Evolutionary conservation across 2,888 invertebrate species (phyloP).

Genomic region (Lumbricus terrestris): DNA sequence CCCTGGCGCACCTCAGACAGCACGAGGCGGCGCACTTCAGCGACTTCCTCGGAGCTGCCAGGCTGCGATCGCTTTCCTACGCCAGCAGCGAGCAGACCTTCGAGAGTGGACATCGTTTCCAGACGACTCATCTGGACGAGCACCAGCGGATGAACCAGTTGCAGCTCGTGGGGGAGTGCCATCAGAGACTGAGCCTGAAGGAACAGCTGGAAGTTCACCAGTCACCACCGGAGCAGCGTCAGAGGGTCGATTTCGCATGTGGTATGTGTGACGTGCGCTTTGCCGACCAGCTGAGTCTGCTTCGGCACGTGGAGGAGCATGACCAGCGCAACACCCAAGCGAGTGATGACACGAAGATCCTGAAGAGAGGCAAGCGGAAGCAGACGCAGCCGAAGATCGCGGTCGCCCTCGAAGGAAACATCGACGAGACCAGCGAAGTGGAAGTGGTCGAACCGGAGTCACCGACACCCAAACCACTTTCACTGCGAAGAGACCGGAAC

Average conservation of each 20-base stretch:
- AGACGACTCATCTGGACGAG: background rate
- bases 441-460: conserved; percentile 30
- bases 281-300: conserved; percentile 13
- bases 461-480: conserved; percentile 15
- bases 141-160: background rate
- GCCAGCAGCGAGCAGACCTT: background rate
- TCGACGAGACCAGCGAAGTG: background rate
- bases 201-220: background rate
- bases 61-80: background rate
- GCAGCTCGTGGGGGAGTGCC: background rate
- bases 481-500: background rate
- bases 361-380: conserved; percentile 15
- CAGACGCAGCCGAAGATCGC: background rate
- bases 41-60: background rate
- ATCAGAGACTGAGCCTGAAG: background rate
- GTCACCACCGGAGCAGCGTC: background rate
- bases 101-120: background rate
- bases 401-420: background rate
- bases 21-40: conserved; percentile 31
- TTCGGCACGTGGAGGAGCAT: conserved; percentile 23
- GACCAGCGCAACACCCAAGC: background rate
- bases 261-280: conserved; percentile 27
- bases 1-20: conserved; percentile 23
- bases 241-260: conserved; percentile 14
- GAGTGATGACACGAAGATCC: background rate